A percentile compares a stretch with the other conserved stretches of the same genome.
Conservation (phyloP, 2,113 vertebrate species). For the Eubucco bourcierii region DNA sequence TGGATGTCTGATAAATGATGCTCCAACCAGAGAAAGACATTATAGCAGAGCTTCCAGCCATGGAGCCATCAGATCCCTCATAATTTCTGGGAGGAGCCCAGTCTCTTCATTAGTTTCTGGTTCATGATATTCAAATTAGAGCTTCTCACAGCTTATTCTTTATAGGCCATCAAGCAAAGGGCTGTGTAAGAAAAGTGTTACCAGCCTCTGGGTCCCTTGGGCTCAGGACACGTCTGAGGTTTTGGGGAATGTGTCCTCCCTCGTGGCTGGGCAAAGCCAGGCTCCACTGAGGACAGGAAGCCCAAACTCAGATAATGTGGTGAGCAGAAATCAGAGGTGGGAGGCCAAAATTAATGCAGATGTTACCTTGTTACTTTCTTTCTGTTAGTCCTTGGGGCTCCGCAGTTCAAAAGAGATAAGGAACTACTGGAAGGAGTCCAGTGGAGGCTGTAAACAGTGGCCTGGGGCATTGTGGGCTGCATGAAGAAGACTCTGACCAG, state of each 20-base stretch:
- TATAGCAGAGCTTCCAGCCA: not conserved
- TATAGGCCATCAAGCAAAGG: fast-evolving
- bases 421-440: too few relatives aligned
- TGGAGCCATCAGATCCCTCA: not conserved
- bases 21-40: not conserved
- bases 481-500: too few relatives aligned
- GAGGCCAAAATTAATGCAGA: not conserved
- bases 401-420: too few relatives aligned
- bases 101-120: not conserved
- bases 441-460: too few relatives aligned
- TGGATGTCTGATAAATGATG: not conserved
- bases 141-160: not conserved
- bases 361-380: not conserved
- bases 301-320: not conserved
- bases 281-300: not conserved
- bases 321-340: not conserved
- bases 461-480: too few relatives aligned
- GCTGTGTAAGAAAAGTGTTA: not conserved
- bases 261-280: not conserved
- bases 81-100: not conserved
- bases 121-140: not conserved
- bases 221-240: not conserved
- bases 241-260: not conserved
- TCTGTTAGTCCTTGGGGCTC: not conserved
- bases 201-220: not conserved